Evolutionary conservation across 2,113 vertebrate species (phyloP).

Genomic region (Beaufortia kweichowensis): DNA sequence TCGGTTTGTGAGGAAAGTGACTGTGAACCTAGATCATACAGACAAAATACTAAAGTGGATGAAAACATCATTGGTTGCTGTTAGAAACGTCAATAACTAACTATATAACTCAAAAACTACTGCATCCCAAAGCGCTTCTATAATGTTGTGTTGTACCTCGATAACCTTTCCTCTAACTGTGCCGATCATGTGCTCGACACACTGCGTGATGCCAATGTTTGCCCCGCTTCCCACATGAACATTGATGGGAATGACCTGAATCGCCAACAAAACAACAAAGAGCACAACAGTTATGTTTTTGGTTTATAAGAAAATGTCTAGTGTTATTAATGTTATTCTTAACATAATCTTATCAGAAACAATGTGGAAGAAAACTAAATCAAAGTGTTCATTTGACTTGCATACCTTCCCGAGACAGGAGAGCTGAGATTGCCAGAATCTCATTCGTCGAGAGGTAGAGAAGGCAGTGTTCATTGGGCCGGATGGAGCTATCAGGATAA

Average conservation of each 20-base stretch:
- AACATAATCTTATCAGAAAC: neutral
- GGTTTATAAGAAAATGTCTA: too few species aligned
- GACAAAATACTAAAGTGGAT: neutral
- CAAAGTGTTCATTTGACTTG: neutral
- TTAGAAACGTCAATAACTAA: too few species aligned
- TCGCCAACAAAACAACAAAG: neutral
- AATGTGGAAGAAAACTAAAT: neutral
- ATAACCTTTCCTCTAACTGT: constrained; percentile 88
- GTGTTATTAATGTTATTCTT: neutral
- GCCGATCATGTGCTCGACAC: constrained; percentile 93
- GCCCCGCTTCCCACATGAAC: constrained; percentile 82
- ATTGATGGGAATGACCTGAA: constrained; percentile 89
- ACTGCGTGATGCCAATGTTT: constrained; percentile 89
- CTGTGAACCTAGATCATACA: constrained; percentile 81
- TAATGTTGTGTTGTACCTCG: constrained; percentile 79
- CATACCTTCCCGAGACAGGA: constrained; percentile 93
- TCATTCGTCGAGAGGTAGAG: constrained; percentile 87
- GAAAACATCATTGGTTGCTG: accelerated
- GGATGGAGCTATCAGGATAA: constrained; percentile 91
- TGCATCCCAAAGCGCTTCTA: too few species aligned
- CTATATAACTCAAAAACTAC: too few species aligned
- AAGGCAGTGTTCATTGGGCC: constrained; percentile 85
- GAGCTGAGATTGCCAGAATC: constrained; percentile 98
- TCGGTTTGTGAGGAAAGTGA: constrained; percentile 94
- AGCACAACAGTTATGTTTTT: neutral